Conservation (phyloP, 2,888 invertebrate genomes). For the Hylaea fasciaria region DNA sequence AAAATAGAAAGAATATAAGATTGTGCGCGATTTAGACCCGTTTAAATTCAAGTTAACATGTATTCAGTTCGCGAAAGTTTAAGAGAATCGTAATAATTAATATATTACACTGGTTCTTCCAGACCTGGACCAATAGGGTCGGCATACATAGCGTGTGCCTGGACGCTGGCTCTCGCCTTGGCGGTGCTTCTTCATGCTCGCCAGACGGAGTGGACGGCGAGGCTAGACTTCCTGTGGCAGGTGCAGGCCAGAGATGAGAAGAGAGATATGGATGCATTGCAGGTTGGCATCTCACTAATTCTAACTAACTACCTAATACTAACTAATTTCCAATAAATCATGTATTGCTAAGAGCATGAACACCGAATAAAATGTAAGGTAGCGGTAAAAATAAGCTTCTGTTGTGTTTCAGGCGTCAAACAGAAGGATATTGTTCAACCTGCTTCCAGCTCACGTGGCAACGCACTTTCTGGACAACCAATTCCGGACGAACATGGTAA, state of each 20-base stretch:
- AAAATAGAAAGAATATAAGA: too few species aligned
- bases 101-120: constrained; percentile 29
- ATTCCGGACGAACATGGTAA: constrained; percentile 92
- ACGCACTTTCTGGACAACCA: constrained; percentile 96
- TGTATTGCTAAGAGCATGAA: too few species aligned
- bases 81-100: neutral
- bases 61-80: neutral
- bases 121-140: constrained; percentile 86
- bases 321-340: too few species aligned
- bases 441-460: constrained; percentile 96
- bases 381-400: too few species aligned
- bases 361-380: too few species aligned
- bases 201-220: constrained; percentile 95
- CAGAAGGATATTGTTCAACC: constrained; percentile 93
- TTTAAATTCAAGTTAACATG: too few species aligned
- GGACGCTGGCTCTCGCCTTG: constrained; percentile 92
- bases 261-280: constrained; percentile 96
- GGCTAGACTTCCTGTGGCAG: constrained; percentile 93
- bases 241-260: constrained; percentile 95
- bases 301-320: too few species aligned
- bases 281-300: constrained; percentile 52
- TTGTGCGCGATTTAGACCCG: too few species aligned
- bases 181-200: constrained; percentile 93
- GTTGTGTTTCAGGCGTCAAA: constrained; percentile 87
- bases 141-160: constrained; percentile 90